Evolutionary conservation across 2,113 vertebrate species (phyloP).

Genomic region (Oryzias curvinotus): DNA sequence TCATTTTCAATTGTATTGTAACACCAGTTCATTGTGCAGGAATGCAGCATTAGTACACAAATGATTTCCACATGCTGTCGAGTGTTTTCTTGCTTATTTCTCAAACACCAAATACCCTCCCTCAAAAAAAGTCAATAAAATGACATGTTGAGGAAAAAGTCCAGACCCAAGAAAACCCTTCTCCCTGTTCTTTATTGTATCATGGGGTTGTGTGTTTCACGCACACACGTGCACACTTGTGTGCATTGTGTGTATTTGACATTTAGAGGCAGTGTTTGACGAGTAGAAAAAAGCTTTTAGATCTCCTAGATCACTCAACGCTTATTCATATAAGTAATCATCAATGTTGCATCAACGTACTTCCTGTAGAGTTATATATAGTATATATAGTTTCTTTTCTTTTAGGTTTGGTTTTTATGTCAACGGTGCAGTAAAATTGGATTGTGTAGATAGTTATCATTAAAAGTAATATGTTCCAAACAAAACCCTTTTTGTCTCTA

Average conservation of each 20-base stretch:
- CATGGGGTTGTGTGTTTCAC: background rate
- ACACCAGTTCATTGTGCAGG: slow-evolving; percentile 52
- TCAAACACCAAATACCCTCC: slow-evolving; percentile 33
- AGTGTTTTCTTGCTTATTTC: slow-evolving; percentile 49
- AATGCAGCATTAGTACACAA: slow-evolving; percentile 56
- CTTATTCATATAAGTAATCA: slow-evolving; percentile 4
- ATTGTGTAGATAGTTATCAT: no score
- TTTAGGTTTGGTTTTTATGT: background rate
- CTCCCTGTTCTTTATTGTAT: no score
- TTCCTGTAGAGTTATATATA: background rate
- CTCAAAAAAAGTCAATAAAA: slow-evolving; percentile 26
- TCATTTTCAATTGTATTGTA: slow-evolving; percentile 65
- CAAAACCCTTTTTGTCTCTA: no score
- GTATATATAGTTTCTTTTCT: background rate
- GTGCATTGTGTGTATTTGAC: slow-evolving; percentile 1
- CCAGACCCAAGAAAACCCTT: slow-evolving; percentile 3
- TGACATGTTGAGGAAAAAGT: slow-evolving; percentile 11
- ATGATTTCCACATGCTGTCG: slow-evolving; percentile 67
- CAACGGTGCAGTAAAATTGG: no score
- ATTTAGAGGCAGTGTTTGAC: slow-evolving; percentile 1
- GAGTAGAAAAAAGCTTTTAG: no score
- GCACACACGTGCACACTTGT: background rate
- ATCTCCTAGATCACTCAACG: slow-evolving; percentile 6
- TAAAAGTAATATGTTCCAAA: no score
- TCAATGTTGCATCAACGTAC: slow-evolving; percentile 9